Conservation (phyloP, 2,113 vertebrate genomes). For the Anolis carolinensis region DNA sequence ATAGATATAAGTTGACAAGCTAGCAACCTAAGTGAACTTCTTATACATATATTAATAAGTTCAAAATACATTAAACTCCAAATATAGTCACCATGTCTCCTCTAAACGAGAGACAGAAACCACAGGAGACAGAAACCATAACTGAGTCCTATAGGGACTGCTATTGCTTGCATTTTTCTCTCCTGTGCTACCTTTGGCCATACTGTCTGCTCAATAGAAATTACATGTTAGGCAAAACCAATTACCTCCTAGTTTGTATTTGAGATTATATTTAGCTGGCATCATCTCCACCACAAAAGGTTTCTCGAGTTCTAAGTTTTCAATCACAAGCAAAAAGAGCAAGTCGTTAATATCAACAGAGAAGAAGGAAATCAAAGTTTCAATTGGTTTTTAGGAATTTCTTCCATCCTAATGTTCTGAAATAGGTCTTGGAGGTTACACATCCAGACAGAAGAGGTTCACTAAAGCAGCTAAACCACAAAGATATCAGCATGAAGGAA, state of each 20-base stretch:
- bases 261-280: background rate
- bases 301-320: background rate
- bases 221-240: background rate
- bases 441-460: background rate
- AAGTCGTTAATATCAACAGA: background rate
- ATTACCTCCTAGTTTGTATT: background rate
- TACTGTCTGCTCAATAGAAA: background rate
- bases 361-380: background rate
- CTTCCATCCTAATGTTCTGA: background rate
- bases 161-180: background rate
- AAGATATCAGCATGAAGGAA: background rate
- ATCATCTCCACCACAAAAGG: background rate
- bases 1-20: background rate
- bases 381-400: background rate
- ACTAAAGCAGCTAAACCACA: background rate
- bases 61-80: background rate
- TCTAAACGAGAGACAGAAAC: background rate
- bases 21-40: background rate
- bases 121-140: background rate
- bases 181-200: background rate
- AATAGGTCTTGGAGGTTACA: background rate
- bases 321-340: background rate
- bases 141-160: background rate
- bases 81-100: background rate
- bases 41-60: background rate